A percentile compares a stretch with the other conserved stretches of the same genome.
Evolutionary conservation across 1,140 invertebrate species (phyloP).

Genomic region (Amphibalanus amphitrite): DNA sequence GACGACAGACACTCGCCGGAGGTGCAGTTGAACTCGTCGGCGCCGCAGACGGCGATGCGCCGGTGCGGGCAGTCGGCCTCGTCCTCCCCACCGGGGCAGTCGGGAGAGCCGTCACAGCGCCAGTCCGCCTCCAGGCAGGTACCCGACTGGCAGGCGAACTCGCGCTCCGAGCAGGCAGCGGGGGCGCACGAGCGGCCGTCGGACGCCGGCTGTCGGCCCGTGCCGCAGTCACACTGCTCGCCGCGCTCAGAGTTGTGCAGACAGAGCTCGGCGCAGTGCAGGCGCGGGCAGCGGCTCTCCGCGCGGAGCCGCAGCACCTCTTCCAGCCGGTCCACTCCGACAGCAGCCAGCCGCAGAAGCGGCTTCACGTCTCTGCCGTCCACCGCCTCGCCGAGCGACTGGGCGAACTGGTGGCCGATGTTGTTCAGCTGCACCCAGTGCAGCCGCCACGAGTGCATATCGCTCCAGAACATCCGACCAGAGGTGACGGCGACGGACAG

Average conservation of each 20-base stretch:
- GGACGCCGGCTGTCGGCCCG: slow-evolving; percentile 28
- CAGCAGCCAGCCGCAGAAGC: neutral
- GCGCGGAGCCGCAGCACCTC: neutral
- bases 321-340: too few species aligned
- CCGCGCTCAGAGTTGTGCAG: slow-evolving; percentile 47
- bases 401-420: neutral
- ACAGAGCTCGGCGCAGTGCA: slow-evolving; percentile 54
- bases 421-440: neutral
- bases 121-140: neutral
- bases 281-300: neutral
- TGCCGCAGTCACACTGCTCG: slow-evolving; percentile 53
- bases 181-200: slow-evolving; percentile 41
- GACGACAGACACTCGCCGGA: slow-evolving; percentile 19
- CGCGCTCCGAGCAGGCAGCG: neutral
- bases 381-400: neutral
- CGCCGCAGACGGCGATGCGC: slow-evolving; percentile 8
- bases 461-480: neutral
- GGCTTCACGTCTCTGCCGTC: too few species aligned
- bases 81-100: slow-evolving; percentile 37
- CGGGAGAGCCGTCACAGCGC: slow-evolving; percentile 21
- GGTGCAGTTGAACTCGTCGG: slow-evolving; percentile 13
- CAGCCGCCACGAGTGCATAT: neutral
- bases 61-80: slow-evolving; percentile 25
- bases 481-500: neutral
- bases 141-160: neutral